A percentile compares a stretch with the other conserved stretches of the same genome.
Evolutionary conservation across 2,113 vertebrate genomes (phyloP).

Genomic region (Ursus arctos): DNA sequence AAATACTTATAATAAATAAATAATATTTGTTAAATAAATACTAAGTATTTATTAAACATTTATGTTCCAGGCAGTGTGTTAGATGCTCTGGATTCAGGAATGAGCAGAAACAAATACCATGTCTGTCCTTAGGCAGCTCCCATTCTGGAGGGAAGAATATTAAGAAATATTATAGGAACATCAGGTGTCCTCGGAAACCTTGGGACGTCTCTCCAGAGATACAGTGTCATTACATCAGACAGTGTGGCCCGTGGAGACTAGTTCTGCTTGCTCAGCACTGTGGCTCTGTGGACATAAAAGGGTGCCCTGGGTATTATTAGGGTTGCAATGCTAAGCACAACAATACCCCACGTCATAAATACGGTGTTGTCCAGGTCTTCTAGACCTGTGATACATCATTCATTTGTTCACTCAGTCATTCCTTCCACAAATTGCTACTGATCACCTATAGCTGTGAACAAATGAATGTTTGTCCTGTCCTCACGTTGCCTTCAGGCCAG

Average conservation of each 20-base stretch:
- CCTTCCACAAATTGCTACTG: background rate
- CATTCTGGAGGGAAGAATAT: background rate
- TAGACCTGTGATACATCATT: background rate
- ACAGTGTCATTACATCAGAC: background rate
- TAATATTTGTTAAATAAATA: background rate
- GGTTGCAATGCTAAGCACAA: background rate
- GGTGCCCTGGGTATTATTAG: background rate
- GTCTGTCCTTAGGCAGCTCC: background rate
- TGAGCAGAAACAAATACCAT: background rate
- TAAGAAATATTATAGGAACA: background rate
- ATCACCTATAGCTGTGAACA: background rate
- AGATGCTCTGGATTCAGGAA: background rate
- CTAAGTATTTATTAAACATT: background rate
- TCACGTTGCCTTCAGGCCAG: background rate
- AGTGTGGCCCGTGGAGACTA: background rate
- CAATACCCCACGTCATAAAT: background rate
- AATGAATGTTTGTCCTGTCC: background rate
- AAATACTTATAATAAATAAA: background rate
- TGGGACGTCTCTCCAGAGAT: slow-evolving; percentile 19
- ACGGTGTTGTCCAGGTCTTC: background rate
- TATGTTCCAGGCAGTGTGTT: background rate
- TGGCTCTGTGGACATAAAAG: background rate
- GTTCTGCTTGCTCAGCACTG: background rate
- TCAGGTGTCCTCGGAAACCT: background rate
- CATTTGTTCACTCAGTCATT: background rate